phyloP scores from a whole-genome alignment of 2,113 vertebrate genomes.

The Leptobrachium leishanense region DNA sequence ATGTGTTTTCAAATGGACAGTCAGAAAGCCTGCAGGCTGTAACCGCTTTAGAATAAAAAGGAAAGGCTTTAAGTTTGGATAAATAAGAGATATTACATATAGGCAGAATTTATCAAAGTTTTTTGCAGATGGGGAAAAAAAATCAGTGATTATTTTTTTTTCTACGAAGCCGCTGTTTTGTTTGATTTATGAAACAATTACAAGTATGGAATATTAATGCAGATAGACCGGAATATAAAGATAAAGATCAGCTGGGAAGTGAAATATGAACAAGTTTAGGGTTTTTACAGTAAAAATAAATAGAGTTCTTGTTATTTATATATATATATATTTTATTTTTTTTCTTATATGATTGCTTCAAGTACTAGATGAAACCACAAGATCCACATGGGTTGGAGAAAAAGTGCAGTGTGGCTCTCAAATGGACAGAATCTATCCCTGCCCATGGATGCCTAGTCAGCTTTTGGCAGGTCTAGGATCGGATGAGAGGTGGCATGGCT shows the following conservation, averaged over 20 bases:
- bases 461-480: too few species aligned
- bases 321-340: not conserved
- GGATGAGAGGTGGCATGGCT: too few species aligned
- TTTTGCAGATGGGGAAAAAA: slow-evolving; percentile 12
- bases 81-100: slow-evolving; percentile 19
- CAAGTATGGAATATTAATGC: slow-evolving; percentile 13
- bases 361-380: not conserved
- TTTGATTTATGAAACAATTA: slow-evolving; percentile 18
- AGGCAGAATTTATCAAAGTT: slow-evolving; percentile 22
- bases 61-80: slow-evolving; percentile 8
- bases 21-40: slow-evolving; percentile 11
- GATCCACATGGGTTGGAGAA: not conserved
- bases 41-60: slow-evolving; percentile 20
- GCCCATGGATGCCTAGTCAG: too few species aligned
- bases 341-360: not conserved
- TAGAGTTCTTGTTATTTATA: too few species aligned
- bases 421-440: too few species aligned
- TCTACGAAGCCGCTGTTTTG: not conserved
- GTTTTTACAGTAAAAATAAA: not conserved
- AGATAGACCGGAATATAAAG: not conserved
- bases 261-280: not conserved
- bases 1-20: not conserved
- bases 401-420: too few species aligned
- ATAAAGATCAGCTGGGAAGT: not conserved
- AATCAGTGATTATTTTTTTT: slow-evolving; percentile 7